Evolutionary conservation across 1,140 invertebrate species (phyloP), one percentile per base, ranked within the genome.

Genomic region (Bombus huntii): DNA sequence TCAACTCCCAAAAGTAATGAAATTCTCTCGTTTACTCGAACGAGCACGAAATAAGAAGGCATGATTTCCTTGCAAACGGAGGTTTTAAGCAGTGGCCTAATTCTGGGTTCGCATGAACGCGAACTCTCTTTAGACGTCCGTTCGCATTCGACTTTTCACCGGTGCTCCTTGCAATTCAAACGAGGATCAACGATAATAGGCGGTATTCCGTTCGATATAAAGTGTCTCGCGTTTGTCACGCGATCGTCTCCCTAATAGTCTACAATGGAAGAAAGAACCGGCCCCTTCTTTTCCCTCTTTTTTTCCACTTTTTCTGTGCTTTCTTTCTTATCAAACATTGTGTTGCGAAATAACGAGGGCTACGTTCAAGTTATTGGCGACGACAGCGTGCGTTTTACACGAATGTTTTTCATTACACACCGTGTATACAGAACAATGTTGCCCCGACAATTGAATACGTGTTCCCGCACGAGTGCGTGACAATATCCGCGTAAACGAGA

Each of bases 401-500:
- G 74, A 83, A 70, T 71, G 65, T 72, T 73, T 85, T 80, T 85
- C 77, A 65, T 73, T 44, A 25, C 39, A 22, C 12, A 28, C 15
- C 4, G 28, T 78, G 18, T 37, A 34, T 9, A 9, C 22, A 12
- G 57, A 62, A 65, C 53, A 65, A 77, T 81, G 72, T 62, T 28
- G 42, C n/a, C n/a, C 62, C 68, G 87, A 82, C 84, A 89, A 88
- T 88, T 89, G 87, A 86, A 89, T 89, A 88, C 87, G 87, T 81
- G 75, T 76, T 44, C 22, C 62, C 37, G 81, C 44, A 53, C 74
- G 74, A 70, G 65, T 83, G 74, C 82, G 62, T 66, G 82, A 83
- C 82, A 83, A 85, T 85, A 72, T 85, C 18, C 57, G 71, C 71
- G 71, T 81, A 81, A 85, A 74, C 71, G 59, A 68, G 84, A 31